Evolutionary conservation across 2,113 vertebrate genomes (phyloP), one percentile per base, ranked within the genome.

Genomic region (Macheiramphus alcinus): DNA sequence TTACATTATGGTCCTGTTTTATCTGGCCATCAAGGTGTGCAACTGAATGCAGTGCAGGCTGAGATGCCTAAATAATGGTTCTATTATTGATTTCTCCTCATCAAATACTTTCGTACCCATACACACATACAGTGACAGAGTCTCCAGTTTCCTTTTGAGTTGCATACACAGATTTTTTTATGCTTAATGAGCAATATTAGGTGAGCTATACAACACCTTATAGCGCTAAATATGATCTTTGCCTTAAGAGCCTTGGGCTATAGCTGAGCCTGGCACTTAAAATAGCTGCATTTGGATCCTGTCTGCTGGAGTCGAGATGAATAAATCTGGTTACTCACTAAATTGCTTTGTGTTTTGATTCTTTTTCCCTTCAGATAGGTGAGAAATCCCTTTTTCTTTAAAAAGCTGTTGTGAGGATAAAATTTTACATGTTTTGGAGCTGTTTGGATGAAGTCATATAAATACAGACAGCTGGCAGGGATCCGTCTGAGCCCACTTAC

Each of bases 401-500:
- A 80, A 93, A 32, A 81, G 34, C 56, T 53, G 23, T 21, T 66
- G 12, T 11, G 7, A 70, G 29, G 55, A 88, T 93, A 85, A 68
- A 58, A 82, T 90, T 66, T 27, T 80, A 78, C 42, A 55, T 76
- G 58, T 87, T 96, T 93, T 81, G 40, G 62, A 91, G 55, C 83
- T 85, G 48, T 83, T 82, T 87, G 67, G 81, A 93, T 85, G 73
- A 87, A 94, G 68, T 87, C 36, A 56, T 53, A 66, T 68, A 91
- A 93, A 81, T 93, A 91, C n/a, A 93, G 84, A 80, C 93, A 96
- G 91, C 94, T 91, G 87, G 91, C 45, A 91, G 9, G 63, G 71
- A 95, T 95, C 73, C 76, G 62, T 55, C 62, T 87, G 84, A 95
- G 91, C 89, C 73, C 74, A 75, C 86, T 73, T 53, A 80, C 58